Base-by-base conservation (phyloP, 2,797 vertebrate genomes). In the Micromesistius poutassou region DNA sequence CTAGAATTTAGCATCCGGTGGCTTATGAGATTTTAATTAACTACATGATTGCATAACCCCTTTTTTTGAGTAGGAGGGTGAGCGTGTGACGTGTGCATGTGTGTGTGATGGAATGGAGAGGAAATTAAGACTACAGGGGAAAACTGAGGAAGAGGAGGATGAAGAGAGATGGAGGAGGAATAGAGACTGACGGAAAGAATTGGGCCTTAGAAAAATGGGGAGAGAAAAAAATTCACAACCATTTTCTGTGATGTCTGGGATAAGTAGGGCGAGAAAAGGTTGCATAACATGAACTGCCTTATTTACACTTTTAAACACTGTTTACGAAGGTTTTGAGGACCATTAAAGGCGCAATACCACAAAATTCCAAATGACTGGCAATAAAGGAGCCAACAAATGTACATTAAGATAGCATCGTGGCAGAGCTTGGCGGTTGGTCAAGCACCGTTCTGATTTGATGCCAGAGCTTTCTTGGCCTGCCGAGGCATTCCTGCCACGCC, bases 1-100 rank as follows among this genome's bases (percentile, higher is more conserved):
- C 19, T 28, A 82, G 75, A 73, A 80, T 77, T 40, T 55, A 76
- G 46, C 74, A 77, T 74, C 55, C 75, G 19, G 46, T 30, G 72
- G 22, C 78, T 79, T 81, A 83, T 80, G 77, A 80, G 66, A 76
- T 77, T 86, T 87, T 82, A 81, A 87, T 89, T 81, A 81, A 85
- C 77, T 46, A 79, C 75, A 71, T n/a, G 68, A 78, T 84, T 87
- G 76, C 22, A 6, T 74, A 84, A 83, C 77, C 73, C 4, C 0
- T 78, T 70, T 62, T 74, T 22, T n/a, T 66, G 73, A 31, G 28
- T 68, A 30, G 8, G n/a, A 1, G 73, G 1, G 13, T 74, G 72
- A 77, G 76, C 9, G 72, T 80, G 79, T 75, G 55, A 70, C 25
- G 62, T 68, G 62, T 68, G 62, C 10, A 12, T 68, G 62, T 28